These are phyloP conservation scores for Cossypha caffra DNA, from an alignment of 2,797 vertebrate genomes.

Conservation along the genomic window DNA sequence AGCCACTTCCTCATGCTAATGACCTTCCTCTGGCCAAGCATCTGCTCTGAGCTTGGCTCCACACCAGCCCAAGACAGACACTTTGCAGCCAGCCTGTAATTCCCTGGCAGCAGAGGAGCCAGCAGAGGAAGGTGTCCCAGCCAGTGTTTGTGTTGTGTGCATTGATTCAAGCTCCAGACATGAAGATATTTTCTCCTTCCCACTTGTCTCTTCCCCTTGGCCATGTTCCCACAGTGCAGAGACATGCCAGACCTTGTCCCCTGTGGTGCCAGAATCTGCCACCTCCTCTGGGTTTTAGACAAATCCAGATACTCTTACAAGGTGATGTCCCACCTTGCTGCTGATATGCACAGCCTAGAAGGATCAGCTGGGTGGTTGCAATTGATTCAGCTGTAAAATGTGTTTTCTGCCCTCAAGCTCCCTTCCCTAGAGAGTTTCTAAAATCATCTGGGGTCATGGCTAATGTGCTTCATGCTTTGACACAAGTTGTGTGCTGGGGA, in stretches of 20 bases:
- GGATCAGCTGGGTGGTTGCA: neutral
- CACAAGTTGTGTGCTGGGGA: neutral
- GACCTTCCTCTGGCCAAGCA: neutral
- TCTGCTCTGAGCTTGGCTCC: neutral
- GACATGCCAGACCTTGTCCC: accelerated
- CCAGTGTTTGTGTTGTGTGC: neutral
- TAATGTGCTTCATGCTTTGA: neutral
- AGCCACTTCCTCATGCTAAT: neutral
- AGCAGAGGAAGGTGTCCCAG: neutral
- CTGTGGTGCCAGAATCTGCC: neutral
- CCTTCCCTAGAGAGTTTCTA: neutral
- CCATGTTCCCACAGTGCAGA: accelerated
- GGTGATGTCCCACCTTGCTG: neutral
- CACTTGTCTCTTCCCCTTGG: neutral
- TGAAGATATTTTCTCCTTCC: neutral
- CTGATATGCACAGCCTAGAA: accelerated
- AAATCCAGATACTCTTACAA: neutral
- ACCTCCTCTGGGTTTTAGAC: neutral
- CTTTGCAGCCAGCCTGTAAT: neutral
- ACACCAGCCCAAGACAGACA: neutral
- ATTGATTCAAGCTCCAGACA: neutral
- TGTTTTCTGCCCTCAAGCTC: neutral
- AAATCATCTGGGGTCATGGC: neutral
- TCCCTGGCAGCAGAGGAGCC: neutral
- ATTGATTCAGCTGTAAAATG: neutral